phyloP scores from a whole-genome alignment of 2,888 invertebrate species.

The Axea sp. region DNA sequence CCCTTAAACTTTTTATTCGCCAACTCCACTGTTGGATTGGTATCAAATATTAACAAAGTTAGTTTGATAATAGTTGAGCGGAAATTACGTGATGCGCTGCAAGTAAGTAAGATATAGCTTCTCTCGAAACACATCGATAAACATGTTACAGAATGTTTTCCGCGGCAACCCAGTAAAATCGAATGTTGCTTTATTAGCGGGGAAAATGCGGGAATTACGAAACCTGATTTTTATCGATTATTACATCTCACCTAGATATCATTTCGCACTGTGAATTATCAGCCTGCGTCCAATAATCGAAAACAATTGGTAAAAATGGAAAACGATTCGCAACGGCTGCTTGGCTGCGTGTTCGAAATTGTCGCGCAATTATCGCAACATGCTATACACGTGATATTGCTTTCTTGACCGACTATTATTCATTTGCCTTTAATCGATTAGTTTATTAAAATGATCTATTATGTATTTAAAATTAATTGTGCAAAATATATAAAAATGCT shows the following conservation, averaged over 20 bases:
- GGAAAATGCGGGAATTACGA: conserved; percentile 13
- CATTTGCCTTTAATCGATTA: too few species aligned
- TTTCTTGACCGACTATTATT: too few species aligned
- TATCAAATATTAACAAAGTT: conserved; percentile 46
- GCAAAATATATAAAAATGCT: too few species aligned
- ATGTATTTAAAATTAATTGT: too few species aligned
- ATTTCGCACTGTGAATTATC: conserved; percentile 24
- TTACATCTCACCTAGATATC: conserved; percentile 7
- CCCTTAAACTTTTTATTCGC: conserved; percentile 16
- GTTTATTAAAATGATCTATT: too few species aligned
- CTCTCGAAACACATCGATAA: conserved; percentile 17
- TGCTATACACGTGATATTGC: conserved; percentile 2
- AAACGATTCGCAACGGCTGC: conserved; percentile 8
- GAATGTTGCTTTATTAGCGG: conserved; percentile 18
- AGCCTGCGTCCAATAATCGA: conserved; percentile 19
- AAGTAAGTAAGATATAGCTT: conserved; percentile 22
- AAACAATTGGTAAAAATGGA: conserved; percentile 24
- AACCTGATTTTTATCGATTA: conserved; percentile 45
- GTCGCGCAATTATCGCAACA: conserved; percentile 23
- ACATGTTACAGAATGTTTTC: conserved; percentile 21
- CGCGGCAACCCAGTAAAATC: background rate
- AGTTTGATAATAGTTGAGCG: conserved; percentile 30
- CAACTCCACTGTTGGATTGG: conserved; percentile 1
- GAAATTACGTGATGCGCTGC: conserved; percentile 24
- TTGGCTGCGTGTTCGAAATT: background rate